Conservation (phyloP, 2,797 vertebrate species). For the Heteromormyrus szaboi region DNA sequence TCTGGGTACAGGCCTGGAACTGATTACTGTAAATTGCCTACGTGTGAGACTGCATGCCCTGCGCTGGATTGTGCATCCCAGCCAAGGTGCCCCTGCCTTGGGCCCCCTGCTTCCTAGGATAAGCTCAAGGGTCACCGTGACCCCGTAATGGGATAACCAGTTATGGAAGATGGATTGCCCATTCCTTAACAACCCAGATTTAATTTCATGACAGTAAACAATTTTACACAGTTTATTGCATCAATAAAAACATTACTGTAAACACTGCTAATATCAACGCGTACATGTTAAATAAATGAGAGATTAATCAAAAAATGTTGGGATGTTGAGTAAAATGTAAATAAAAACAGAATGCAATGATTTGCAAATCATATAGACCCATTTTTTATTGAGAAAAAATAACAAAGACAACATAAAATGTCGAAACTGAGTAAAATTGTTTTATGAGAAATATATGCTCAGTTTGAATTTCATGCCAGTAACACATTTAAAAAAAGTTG, state of each 20-base stretch:
- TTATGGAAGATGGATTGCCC: background rate
- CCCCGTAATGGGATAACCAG: background rate
- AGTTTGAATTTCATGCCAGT: background rate
- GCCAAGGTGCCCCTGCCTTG: background rate
- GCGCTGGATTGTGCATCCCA: background rate
- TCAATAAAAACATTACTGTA: background rate
- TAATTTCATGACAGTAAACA: background rate
- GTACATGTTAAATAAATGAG: background rate
- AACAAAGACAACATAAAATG: background rate
- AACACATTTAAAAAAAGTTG: background rate
- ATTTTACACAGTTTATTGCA: background rate
- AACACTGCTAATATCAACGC: background rate
- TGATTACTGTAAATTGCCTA: background rate
- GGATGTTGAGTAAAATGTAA: background rate
- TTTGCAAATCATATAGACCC: background rate
- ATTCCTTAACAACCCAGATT: background rate
- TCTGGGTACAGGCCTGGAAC: conserved; percentile 11
- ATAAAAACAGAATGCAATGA: background rate
- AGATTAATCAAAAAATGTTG: background rate
- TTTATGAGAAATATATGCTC: background rate
- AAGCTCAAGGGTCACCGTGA: background rate
- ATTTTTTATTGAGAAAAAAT: background rate
- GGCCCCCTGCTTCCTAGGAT: background rate
- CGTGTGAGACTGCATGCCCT: background rate
- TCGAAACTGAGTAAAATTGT: background rate